phyloP scores from a whole-genome alignment of 2,113 vertebrate species.

The Porphyrio hochstetteri region DNA sequence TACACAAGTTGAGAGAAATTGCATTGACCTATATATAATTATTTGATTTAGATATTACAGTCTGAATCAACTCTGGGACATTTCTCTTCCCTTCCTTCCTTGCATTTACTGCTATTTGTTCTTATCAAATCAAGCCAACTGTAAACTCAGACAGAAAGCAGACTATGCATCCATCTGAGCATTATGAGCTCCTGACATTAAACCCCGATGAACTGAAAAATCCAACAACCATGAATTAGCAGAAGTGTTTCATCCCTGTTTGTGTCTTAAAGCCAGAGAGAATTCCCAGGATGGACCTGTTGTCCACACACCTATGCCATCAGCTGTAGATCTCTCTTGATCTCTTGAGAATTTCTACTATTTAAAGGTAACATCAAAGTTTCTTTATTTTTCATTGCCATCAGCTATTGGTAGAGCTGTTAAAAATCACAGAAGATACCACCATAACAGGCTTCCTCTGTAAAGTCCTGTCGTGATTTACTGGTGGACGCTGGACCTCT shows the following conservation, averaged over 20 bases:
- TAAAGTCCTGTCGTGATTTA: neutral
- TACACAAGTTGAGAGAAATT: neutral
- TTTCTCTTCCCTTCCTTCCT: neutral
- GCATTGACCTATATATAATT: slow-evolving; percentile 11
- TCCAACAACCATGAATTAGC: neutral
- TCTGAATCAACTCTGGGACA: neutral
- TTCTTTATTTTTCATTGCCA: neutral
- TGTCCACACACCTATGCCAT: neutral
- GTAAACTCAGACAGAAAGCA: neutral
- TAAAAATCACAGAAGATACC: neutral
- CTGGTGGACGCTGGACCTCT: neutral
- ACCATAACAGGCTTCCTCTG: neutral
- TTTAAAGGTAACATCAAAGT: neutral
- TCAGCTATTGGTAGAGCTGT: neutral
- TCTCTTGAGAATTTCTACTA: neutral
- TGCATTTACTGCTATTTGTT: neutral
- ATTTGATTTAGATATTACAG: slow-evolving; percentile 4
- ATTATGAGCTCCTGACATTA: neutral
- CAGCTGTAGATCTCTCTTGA: neutral
- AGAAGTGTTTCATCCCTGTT: neutral
- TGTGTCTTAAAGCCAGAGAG: neutral
- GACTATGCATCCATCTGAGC: neutral
- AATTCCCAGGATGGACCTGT: neutral
- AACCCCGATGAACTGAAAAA: neutral
- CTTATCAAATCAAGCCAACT: neutral